Percentiles rank a stretch among this genome's conserved stretches.
These are phyloP conservation scores for Cladopsammia gracilis DNA, from an alignment of 64 coral and sea anemone genomes.

Conservation along the genomic window DNA sequence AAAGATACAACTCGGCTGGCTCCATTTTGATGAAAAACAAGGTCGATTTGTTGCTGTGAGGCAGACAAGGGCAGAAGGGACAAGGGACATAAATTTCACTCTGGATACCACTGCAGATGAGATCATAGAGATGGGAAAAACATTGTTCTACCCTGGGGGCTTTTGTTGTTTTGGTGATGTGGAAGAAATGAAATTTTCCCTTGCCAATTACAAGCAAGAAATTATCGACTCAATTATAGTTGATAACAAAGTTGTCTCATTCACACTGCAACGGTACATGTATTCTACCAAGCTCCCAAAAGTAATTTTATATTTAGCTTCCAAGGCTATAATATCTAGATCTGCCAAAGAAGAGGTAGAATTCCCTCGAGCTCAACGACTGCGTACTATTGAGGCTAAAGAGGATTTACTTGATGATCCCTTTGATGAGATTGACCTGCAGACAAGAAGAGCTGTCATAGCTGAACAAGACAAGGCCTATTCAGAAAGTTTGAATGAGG, in stretches of 20 bases:
- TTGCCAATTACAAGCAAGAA: slow-evolving; percentile 22
- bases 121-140: slow-evolving; percentile 33
- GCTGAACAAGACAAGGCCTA: slow-evolving; percentile 58
- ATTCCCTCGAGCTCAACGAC: not conserved
- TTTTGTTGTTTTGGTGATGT: not conserved
- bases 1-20: slow-evolving; percentile 59
- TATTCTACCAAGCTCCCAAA: slow-evolving; percentile 54
- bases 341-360: not conserved
- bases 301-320: slow-evolving; percentile 58
- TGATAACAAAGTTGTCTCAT: slow-evolving; percentile 31
- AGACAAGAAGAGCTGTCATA: slow-evolving; percentile 37
- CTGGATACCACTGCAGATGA: slow-evolving; percentile 5
- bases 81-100: slow-evolving; percentile 41
- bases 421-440: slow-evolving; percentile 41
- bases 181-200: slow-evolving; percentile 1
- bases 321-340: slow-evolving; percentile 26
- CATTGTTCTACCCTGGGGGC: slow-evolving; percentile 18
- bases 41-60: slow-evolving; percentile 48
- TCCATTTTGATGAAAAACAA: slow-evolving; percentile 49
- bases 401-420: not conserved
- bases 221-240: not conserved
- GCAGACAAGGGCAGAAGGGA: slow-evolving; percentile 43
- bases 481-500: slow-evolving; percentile 60
- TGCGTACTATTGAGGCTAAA: slow-evolving; percentile 1
- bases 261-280: slow-evolving; percentile 54